phyloP scores from a whole-genome alignment of 2,113 vertebrate genomes.

The Motacilla alba region DNA sequence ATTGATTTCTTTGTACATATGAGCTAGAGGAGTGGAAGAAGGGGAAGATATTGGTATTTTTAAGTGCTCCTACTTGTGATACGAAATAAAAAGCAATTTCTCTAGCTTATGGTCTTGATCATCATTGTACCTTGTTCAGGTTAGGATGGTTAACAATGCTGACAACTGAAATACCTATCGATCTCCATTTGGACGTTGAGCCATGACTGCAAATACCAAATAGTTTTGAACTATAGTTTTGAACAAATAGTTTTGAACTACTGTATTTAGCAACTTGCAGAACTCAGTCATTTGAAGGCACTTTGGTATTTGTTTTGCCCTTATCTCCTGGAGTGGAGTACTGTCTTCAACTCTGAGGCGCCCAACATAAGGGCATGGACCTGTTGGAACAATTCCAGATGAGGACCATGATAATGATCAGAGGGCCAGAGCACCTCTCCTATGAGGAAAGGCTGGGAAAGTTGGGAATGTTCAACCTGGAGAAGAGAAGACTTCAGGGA shows the following conservation, averaged over 20 bases:
- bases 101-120: not conserved
- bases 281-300: not conserved
- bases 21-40: not conserved
- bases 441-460: not conserved
- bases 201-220: not conserved
- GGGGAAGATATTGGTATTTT: not conserved
- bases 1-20: not conserved
- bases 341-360: not conserved
- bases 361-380: not conserved
- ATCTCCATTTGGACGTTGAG: not conserved
- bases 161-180: not conserved
- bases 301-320: not conserved
- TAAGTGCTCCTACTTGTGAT: not conserved
- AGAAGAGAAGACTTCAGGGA: not conserved
- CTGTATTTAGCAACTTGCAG: not conserved
- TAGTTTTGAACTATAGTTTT: not conserved
- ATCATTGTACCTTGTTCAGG: not conserved
- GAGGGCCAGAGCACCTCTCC: not conserved
- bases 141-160: not conserved
- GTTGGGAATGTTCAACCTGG: not conserved
- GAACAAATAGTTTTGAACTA: not conserved
- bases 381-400: not conserved
- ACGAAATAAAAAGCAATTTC: not conserved
- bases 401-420: not conserved
- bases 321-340: not conserved